Percentiles rank a stretch among this genome's conserved stretches.
These are phyloP conservation scores for Sebastes minor DNA, from an alignment of 2,797 vertebrate genomes.

Conservation along the genomic window DNA sequence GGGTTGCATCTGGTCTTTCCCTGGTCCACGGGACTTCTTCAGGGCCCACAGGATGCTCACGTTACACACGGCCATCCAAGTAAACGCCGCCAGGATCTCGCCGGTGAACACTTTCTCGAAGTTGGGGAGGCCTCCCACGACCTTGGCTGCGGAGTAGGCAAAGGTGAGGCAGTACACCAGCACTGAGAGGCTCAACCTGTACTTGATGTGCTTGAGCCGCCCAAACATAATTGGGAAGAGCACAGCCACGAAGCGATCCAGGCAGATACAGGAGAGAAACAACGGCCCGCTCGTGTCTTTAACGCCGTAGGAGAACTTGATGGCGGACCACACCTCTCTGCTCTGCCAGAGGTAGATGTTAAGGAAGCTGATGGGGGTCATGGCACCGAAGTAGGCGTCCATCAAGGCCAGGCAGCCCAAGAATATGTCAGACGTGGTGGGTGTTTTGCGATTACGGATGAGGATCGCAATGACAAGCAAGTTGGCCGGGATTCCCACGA, in stretches of 20 bases:
- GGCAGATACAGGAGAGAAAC: constrained; percentile 84
- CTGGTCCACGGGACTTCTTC: constrained; percentile 70
- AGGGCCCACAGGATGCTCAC: constrained; percentile 77
- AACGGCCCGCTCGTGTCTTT: constrained; percentile 83
- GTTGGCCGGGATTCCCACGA: constrained; percentile 82
- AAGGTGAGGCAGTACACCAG: constrained; percentile 78
- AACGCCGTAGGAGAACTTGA: constrained; percentile 81
- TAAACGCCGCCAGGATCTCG: constrained; percentile 76
- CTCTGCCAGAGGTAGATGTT: constrained; percentile 79
- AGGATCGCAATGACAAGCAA: constrained; percentile 77
- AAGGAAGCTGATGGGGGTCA: constrained; percentile 72
- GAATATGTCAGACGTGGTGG: constrained; percentile 82
- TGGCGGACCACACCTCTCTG: constrained; percentile 56
- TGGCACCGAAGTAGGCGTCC: constrained; percentile 80
- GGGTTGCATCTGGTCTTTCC: constrained; percentile 84
- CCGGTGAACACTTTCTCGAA: constrained; percentile 82
- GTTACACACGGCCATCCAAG: constrained; percentile 82
- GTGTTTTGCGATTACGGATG: constrained; percentile 72
- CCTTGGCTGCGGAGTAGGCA: constrained; percentile 78
- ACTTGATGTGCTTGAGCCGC: constrained; percentile 73
- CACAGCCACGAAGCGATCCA: constrained; percentile 83
- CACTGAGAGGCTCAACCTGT: constrained; percentile 70
- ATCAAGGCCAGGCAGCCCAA: constrained; percentile 80
- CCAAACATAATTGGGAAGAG: constrained; percentile 79
- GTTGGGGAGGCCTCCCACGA: constrained; percentile 70